Evolutionary conservation across 2,888 invertebrate species (phyloP), one percentile per base, ranked within the genome.

Genomic region (Lacanobia wlatinum): DNA sequence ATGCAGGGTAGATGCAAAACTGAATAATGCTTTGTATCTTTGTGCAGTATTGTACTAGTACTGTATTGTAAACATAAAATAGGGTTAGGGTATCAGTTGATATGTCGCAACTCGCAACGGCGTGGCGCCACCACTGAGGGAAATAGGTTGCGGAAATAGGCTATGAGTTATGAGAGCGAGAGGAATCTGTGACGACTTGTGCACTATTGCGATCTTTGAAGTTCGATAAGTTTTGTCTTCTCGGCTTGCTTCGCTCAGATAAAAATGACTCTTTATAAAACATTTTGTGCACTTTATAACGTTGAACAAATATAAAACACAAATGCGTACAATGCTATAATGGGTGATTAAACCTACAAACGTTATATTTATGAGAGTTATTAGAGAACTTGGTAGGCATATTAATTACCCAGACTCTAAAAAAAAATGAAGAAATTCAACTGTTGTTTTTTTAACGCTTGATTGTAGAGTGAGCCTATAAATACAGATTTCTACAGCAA

Each of bases 141-240:
- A 82, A 77, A 72, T 80, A 77, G 84, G 71, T 70, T 78, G 58
- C 56, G 73, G 65, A 81, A 67, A 72, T 80, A 67, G 77, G 78
- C 71, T 81, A 73, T 68, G 70, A 74, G 79, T 66, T 62, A 28
- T 28, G 28, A 28, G 28, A 28, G 28, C 1, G 28, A 28, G 28
- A 28, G 43, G 73, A 66, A 59, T 74, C 64, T 64, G 40, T 59
- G 43, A 65, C 52, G n/a, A 65, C 65, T 65, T 58, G 60, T 58
- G 53, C 58, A n/a, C 48, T 50, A 55, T 59, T 59, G 52, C n/a
- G 53, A 56, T 76, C 50, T 68, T 28, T 40, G 18, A 46, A 69
- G 52, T 52, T 34, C 34, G 23, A 80, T 74, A 64, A 67, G 40
- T 48, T 53, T 62, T 52, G 21, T 23, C 40, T 56, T 56, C 52